Base-by-base conservation (phyloP, 2,888 invertebrate genomes). In the Lottia gigantea region DNA sequence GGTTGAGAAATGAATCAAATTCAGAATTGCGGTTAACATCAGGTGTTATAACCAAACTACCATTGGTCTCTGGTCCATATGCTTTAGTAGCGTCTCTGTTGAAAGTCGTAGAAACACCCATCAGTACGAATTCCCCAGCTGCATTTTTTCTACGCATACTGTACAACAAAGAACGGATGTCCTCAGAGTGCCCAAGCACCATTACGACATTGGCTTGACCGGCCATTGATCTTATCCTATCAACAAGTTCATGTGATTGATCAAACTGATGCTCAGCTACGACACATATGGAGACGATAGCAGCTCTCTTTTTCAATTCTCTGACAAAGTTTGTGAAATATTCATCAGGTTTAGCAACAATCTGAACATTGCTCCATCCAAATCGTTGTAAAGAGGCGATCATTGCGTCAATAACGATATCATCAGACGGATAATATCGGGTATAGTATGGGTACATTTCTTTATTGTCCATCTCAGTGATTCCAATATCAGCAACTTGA, bases 401-500 rank as follows among this genome's bases (percentile, higher is more conserved):
- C 46, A 89, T 80, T 0, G 88, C 86, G 14, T 79, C 66, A 45
- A 78, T 77, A 65, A 82, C 78, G 0, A 77, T 74, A 23, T 70
- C 75, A 61, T 83, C 81, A 4, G 79, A 76, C 0, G 86, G 82
- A 8, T 83, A 72, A 11, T 80, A 80, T 15, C 86, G 74, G 19
- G 78, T 74, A 67, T 82, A 83, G 66, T 80, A 80, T 19, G 82
- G 81, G 71, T 78, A 84, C 67, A 64, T 70, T 3, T 40, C 62
- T 12, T 67, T 74, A 16, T 79, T 70, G 14, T 67, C 61, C 8
- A 85, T 71, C 6, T 49, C 23, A 0, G 84, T 82, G 4, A 76
- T 70, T 6, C 81, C 81, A 14, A 89, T 80, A 83, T 91, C 91
- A 1, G 91, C 91, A 61, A 91, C 19, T 2, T 12, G 0, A 55